Percentiles rank a stretch among this genome's conserved stretches.
Evolutionary conservation across 2,888 invertebrate species (phyloP).

Genomic region (Callyntrura sp.): DNA sequence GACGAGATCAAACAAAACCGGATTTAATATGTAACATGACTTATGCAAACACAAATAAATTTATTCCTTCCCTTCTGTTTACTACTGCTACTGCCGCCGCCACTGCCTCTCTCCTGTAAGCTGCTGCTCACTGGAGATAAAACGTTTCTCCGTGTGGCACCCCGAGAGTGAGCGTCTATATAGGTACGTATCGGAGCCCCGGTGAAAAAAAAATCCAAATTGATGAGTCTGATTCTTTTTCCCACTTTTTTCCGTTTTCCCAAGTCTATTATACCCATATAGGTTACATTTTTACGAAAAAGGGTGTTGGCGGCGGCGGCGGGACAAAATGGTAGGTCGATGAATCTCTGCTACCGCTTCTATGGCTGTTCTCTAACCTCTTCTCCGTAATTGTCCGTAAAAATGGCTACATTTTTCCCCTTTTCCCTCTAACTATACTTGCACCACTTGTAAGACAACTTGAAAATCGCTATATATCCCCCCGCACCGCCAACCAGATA

Average conservation of each 20-base stretch:
- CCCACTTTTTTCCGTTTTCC: neutral
- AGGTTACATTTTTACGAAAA: neutral
- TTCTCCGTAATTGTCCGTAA: neutral
- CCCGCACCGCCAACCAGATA: too few species aligned
- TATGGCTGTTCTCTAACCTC: too few species aligned
- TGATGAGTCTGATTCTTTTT: neutral
- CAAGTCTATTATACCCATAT: neutral
- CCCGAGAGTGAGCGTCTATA: too few species aligned
- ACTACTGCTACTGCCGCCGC: too few species aligned
- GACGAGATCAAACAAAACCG: slow-evolving; percentile 24
- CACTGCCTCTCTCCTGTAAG: too few species aligned
- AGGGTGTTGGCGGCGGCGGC: slow-evolving; percentile 27
- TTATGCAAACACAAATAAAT: slow-evolving; percentile 38
- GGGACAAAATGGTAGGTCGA: neutral
- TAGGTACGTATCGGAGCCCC: too few species aligned
- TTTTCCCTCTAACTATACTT: neutral
- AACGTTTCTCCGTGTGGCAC: too few species aligned
- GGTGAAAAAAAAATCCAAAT: too few species aligned
- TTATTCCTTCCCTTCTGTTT: slow-evolving; percentile 17
- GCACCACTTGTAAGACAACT: slow-evolving; percentile 40
- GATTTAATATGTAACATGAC: slow-evolving; percentile 50
- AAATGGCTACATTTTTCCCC: neutral
- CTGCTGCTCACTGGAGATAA: too few species aligned
- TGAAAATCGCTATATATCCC: neutral
- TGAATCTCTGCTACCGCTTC: neutral